Evolutionary conservation across 1,140 invertebrate species (phyloP).

Genomic region (Hylaeus volcanicus): DNA sequence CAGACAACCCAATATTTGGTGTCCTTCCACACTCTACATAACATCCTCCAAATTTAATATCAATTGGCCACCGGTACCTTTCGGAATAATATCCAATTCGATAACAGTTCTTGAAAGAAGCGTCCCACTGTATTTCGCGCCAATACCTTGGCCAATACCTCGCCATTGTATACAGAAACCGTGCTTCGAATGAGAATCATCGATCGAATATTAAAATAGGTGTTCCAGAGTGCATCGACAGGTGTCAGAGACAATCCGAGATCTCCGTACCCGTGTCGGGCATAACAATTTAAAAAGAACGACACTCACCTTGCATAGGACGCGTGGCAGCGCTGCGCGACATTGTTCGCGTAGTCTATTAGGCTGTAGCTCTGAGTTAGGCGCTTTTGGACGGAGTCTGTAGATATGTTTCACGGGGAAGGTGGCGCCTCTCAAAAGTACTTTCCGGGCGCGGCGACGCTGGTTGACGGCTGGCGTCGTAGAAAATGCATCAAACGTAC

Average conservation of each 20-base stretch:
- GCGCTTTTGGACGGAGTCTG: slow-evolving; percentile 66
- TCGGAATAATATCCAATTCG: too few relatives aligned
- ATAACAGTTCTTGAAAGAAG: too few relatives aligned
- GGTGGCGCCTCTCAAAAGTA: slow-evolving; percentile 40
- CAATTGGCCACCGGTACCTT: too few relatives aligned
- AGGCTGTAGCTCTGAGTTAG: slow-evolving; percentile 52
- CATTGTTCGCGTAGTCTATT: slow-evolving; percentile 61
- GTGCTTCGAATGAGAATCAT: slow-evolving; percentile 53
- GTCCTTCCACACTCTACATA: too few relatives aligned
- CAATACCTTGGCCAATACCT: neutral
- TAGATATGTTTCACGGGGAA: slow-evolving; percentile 57
- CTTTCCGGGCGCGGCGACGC: slow-evolving; percentile 20
- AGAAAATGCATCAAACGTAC: slow-evolving; percentile 62
- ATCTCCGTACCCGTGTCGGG: neutral
- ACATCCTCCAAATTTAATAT: too few relatives aligned
- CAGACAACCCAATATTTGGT: too few relatives aligned
- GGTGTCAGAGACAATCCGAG: neutral
- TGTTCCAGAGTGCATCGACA: neutral
- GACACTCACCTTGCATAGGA: slow-evolving; percentile 68
- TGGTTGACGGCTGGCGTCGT: slow-evolving; percentile 40
- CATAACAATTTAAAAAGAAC: neutral
- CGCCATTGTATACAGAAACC: neutral
- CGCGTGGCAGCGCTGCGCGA: slow-evolving; percentile 68
- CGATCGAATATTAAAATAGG: slow-evolving; percentile 2
- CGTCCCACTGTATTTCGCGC: too few relatives aligned